Conservation (phyloP, 2,113 vertebrate species). For the Pygoscelis antarcticus region DNA sequence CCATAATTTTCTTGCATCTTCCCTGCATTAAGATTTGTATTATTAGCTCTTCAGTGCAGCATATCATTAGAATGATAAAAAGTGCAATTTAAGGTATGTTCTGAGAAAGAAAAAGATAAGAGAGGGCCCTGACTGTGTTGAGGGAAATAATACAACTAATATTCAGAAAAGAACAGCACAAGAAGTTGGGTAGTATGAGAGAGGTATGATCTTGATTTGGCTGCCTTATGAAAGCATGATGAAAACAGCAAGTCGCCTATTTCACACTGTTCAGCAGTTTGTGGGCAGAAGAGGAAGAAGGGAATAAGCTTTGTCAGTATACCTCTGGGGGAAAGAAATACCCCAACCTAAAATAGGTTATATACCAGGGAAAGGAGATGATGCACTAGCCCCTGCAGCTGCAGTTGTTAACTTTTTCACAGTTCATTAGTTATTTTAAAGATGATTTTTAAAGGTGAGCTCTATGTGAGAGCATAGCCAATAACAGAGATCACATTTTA, state of each 20-base stretch:
- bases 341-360: background rate
- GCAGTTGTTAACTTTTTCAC: background rate
- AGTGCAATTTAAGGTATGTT: background rate
- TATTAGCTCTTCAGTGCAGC: background rate
- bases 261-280: background rate
- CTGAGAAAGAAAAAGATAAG: background rate
- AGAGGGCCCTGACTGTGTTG: background rate
- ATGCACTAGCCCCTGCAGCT: background rate
- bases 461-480: background rate
- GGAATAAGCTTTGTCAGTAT: background rate
- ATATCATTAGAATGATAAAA: background rate
- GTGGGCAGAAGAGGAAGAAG: background rate
- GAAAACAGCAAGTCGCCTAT: background rate
- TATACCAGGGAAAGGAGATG: background rate
- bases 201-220: background rate
- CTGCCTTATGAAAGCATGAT: background rate
- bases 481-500: background rate
- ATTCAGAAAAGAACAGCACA: background rate
- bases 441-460: background rate
- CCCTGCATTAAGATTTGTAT: background rate
- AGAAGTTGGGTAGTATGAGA: no score
- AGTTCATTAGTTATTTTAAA: background rate
- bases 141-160: background rate
- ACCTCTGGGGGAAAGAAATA: background rate
- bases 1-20: background rate